Conservation (phyloP, 2,797 vertebrate genomes). For the Yasuhikotakia modesta region DNA sequence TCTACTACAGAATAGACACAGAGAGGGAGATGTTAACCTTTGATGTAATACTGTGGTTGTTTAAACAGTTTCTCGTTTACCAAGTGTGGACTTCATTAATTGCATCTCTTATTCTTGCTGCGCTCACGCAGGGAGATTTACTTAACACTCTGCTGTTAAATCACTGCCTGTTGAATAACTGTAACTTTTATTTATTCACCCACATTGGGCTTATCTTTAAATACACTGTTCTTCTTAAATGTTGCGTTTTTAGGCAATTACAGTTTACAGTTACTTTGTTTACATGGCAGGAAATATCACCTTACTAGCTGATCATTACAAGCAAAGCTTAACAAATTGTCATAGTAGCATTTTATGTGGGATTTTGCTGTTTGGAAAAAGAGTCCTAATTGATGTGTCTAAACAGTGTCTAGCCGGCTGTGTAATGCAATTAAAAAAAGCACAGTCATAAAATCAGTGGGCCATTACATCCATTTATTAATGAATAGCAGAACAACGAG, state of each 20-base stretch:
- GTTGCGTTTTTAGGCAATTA: conserved; percentile 63
- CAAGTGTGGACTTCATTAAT: conserved; percentile 37
- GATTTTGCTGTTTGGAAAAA: conserved; percentile 55
- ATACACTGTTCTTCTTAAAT: conserved; percentile 58
- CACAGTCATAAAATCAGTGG: conserved; percentile 52
- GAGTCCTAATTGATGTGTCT: conserved; percentile 67
- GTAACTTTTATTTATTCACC: conserved; percentile 65
- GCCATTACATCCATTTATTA: conserved; percentile 46
- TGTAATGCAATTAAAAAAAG: conserved; percentile 64
- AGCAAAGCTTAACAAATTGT: conserved; percentile 58
- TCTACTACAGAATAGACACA: neutral
- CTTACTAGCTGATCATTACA: conserved; percentile 48
- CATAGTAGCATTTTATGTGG: conserved; percentile 52
- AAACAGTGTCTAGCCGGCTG: conserved; percentile 64
- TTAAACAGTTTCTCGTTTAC: neutral
- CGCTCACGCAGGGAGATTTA: conserved; percentile 18
- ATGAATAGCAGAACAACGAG: conserved; percentile 52
- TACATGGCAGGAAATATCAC: conserved; percentile 49
- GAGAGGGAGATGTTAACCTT: neutral
- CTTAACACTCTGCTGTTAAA: conserved; percentile 49
- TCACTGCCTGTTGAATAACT: conserved; percentile 56
- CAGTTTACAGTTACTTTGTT: conserved; percentile 58
- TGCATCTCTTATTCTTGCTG: conserved; percentile 33
- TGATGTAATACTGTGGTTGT: too few species aligned
- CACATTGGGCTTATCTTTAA: conserved; percentile 58